Base-by-base conservation (phyloP, 2,113 vertebrate species). In the Eurypyga helias region DNA sequence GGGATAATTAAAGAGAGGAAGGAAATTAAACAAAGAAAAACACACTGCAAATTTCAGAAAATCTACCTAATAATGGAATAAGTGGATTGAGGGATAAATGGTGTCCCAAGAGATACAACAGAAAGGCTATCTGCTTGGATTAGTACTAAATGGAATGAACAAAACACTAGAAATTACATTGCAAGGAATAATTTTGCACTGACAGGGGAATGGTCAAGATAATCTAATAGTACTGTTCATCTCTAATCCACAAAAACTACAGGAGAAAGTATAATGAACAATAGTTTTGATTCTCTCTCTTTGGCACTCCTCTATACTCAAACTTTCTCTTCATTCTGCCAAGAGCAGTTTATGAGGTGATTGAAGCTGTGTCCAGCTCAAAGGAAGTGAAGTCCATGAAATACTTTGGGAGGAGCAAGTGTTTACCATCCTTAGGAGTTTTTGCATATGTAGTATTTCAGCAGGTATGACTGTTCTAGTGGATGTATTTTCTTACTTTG, bases 71-170 rank as follows among this genome's bases (percentile, higher is more conserved):
- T 96, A 91, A 84, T 94, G 41, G 61, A 96, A 77, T 97, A 97
- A 96, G 78, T 96, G 84, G 87, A 95, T 96, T 97, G 94, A 87
- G 70, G 75, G 45, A 96, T 95, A 96, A 96, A 96, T 95, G 57
- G 38, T 67, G 55, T 96, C 94, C 96, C 96, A 94, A 91, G 96
- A 95, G 96, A 95, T 41, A 85, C 17, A 95, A 91, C 95, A 96
- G 96, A 97, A 94, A 96, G 81, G 93, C 94, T 96, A 93, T 96
- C 94, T 97, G 96, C 93, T 95, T 92, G 89, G 87, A 95, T 96
- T 96, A 91, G 66, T 94, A 91, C 87, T 94, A 96, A 96, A 96
- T 90, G 49, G 96, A 93, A 96, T 72, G 91, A 93, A 82, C 83
- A 96, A 96, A 96, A 91, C 93, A 93, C 96, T 96, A 96, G 87